These are phyloP conservation scores for Amphiprion percula DNA, from an alignment of 2,113 vertebrate genomes.

Conservation along the genomic window DNA sequence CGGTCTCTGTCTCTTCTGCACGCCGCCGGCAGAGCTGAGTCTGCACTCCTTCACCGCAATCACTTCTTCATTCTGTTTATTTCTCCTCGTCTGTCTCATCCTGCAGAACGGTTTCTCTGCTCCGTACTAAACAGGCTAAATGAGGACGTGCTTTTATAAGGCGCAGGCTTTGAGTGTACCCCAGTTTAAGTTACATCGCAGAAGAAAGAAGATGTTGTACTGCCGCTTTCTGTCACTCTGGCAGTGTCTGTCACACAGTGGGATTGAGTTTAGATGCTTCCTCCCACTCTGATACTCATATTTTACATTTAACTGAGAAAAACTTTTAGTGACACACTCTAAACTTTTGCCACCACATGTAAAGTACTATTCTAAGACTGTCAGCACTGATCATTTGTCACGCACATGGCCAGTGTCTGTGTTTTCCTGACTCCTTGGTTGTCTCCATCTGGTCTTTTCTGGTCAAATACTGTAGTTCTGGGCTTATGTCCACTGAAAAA, in stretches of 20 bases:
- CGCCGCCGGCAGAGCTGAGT: slow-evolving; percentile 72
- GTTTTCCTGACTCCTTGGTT: too few species aligned
- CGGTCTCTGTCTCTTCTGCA: slow-evolving; percentile 42
- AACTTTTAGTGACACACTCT: slow-evolving; percentile 32
- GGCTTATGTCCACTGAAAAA: too few species aligned
- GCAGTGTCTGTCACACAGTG: slow-evolving; percentile 2
- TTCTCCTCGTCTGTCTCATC: slow-evolving; percentile 31
- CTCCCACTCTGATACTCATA: neutral
- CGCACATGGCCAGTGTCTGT: neutral
- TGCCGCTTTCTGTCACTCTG: slow-evolving; percentile 10
- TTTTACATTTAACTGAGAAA: slow-evolving; percentile 30
- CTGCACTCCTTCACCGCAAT: slow-evolving; percentile 68
- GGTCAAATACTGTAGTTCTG: too few species aligned
- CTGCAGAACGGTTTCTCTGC: slow-evolving; percentile 38
- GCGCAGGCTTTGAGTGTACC: slow-evolving; percentile 52
- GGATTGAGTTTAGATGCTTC: too few species aligned
- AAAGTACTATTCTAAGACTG: neutral
- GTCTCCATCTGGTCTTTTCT: too few species aligned
- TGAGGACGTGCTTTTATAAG: slow-evolving; percentile 73
- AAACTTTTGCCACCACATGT: slow-evolving; percentile 39
- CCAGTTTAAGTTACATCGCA: slow-evolving; percentile 62
- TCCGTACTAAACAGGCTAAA: slow-evolving; percentile 71
- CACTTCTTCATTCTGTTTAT: slow-evolving; percentile 77
- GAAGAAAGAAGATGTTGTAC: slow-evolving; percentile 37
- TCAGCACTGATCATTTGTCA: neutral